Evolutionary conservation across 2,797 vertebrate species (phyloP).

Genomic region (Oryzias sinensis): DNA sequence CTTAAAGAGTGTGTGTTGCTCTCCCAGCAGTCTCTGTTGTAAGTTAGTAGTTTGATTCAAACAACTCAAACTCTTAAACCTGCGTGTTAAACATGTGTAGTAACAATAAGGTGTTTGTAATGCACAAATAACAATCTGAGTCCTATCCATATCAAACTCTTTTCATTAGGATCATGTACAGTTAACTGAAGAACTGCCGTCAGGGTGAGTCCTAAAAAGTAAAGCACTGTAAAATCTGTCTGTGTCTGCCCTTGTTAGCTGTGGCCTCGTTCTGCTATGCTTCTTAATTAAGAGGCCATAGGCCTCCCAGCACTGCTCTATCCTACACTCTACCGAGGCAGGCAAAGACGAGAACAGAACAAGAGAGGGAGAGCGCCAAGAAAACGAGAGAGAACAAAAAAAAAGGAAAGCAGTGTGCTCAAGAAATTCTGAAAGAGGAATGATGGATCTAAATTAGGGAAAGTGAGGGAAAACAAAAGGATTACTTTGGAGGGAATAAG

Average conservation of each 20-base stretch:
- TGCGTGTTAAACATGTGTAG: too few species aligned
- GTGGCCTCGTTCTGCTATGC: conserved; percentile 72
- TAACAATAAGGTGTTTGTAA: too few species aligned
- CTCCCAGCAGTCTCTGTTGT: not conserved
- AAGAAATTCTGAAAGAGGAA: conserved; percentile 37
- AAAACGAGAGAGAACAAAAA: conserved; percentile 18
- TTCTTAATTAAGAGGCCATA: conserved; percentile 78
- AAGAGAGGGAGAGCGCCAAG: conserved; percentile 12
- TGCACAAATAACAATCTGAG: too few species aligned
- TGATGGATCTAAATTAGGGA: conserved; percentile 38
- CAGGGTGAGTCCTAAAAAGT: conserved; percentile 32
- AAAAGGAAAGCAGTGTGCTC: conserved; percentile 22
- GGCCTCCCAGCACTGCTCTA: conserved; percentile 59
- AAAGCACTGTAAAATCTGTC: conserved; percentile 40
- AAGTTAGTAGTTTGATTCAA: too few species aligned
- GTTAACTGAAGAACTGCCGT: conserved; percentile 6
- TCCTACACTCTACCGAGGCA: conserved; percentile 63
- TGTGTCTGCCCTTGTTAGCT: conserved; percentile 64
- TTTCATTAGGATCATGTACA: not conserved
- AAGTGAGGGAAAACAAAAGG: conserved; percentile 24
- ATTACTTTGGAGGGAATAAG: conserved; percentile 34
- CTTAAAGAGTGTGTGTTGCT: conserved; percentile 22
- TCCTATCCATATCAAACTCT: conserved; percentile 3
- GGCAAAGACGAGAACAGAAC: conserved; percentile 48
- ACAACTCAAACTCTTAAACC: too few species aligned